These are phyloP conservation scores for Odontomyia ornata DNA, from an alignment of 2,888 invertebrate genomes.

Conservation along the genomic window DNA sequence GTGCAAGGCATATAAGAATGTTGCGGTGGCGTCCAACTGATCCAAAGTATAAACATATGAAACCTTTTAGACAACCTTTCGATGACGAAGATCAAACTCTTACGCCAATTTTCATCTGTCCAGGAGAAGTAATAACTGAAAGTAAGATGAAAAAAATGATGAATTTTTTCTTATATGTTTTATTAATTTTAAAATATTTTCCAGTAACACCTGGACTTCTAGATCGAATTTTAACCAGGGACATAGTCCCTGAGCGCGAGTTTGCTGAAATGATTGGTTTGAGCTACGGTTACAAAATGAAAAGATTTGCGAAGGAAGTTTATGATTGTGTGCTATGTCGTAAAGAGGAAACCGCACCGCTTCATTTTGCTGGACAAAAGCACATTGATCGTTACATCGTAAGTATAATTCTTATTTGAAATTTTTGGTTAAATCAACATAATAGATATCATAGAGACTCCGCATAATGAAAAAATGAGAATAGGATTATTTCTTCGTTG, in stretches of 20 bases:
- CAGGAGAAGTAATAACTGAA: constrained; percentile 48
- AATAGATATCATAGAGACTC: too few relatives aligned
- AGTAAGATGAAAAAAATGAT: constrained; percentile 41
- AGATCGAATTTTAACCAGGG: constrained; percentile 43
- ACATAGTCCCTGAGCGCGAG: not conserved
- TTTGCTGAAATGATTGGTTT: constrained; percentile 14
- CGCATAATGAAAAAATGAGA: too few relatives aligned
- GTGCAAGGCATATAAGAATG: constrained; percentile 36
- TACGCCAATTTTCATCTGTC: constrained; percentile 47
- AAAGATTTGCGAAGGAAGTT: not conserved
- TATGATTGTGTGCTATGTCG: constrained; percentile 45
- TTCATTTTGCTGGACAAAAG: constrained; percentile 41
- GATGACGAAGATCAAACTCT: constrained; percentile 4
- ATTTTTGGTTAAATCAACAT: too few relatives aligned
- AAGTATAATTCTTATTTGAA: constrained; percentile 12
- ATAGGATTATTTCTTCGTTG: too few relatives aligned
- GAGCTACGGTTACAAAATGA: constrained; percentile 19
- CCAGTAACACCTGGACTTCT: constrained; percentile 44
- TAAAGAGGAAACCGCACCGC: not conserved
- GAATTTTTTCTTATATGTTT: too few relatives aligned
- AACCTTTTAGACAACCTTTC: constrained; percentile 42
- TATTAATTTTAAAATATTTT: too few relatives aligned
- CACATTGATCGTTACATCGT: constrained; percentile 47
- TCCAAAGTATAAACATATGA: constrained; percentile 37
- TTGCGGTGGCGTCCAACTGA: constrained; percentile 22